Percentiles rank a stretch among this genome's conserved stretches.
phyloP scores from a whole-genome alignment of 2,113 vertebrate species.

The Dasypus novemcinctus region DNA sequence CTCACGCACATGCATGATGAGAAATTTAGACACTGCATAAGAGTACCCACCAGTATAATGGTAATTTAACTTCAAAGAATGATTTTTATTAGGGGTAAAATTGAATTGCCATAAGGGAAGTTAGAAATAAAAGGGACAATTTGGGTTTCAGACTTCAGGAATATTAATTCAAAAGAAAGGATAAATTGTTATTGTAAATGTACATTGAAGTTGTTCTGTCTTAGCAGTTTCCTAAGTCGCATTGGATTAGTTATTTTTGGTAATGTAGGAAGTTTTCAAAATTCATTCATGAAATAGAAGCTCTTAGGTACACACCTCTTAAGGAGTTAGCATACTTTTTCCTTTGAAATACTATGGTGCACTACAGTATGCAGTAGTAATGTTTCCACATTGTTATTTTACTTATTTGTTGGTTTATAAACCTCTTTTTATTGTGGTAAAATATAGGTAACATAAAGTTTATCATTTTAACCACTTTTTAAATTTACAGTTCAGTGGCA shows the following conservation, averaged over 20 bases:
- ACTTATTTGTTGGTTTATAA: too few relatives aligned
- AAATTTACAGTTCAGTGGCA: too few relatives aligned
- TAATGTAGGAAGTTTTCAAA: neutral
- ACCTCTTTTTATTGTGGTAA: too few relatives aligned
- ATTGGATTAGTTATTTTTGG: neutral
- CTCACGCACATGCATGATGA: neutral
- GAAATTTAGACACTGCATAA: neutral
- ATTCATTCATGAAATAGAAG: neutral
- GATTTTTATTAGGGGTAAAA: neutral
- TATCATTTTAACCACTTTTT: too few relatives aligned
- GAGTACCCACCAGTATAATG: neutral
- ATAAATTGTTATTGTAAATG: neutral
- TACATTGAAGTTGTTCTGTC: neutral
- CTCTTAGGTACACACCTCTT: neutral
- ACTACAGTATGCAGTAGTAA: neutral
- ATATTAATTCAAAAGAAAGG: neutral
- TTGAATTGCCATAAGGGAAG: neutral
- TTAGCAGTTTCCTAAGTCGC: neutral
- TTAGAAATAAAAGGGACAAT: neutral
- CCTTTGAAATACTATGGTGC: neutral
- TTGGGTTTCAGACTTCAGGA: conserved; percentile 1
- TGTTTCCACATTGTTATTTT: neutral
- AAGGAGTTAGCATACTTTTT: neutral
- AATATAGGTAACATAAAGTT: too few relatives aligned
- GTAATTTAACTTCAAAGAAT: conserved; percentile 6